These are phyloP conservation scores for Laspeyria flexula DNA, from an alignment of 2,888 invertebrate genomes.

Conservation along the genomic window DNA sequence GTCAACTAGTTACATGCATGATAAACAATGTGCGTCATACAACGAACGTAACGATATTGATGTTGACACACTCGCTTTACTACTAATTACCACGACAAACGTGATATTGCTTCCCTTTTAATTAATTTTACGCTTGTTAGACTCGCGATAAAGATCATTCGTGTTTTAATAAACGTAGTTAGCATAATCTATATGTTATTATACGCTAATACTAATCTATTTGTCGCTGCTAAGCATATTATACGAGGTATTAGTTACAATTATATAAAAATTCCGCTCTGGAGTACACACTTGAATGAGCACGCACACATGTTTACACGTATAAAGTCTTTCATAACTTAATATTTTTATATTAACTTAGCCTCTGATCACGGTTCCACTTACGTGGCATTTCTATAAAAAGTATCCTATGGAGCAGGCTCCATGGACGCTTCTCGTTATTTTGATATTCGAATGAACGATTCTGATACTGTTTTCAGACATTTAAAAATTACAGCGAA, in stretches of 20 bases:
- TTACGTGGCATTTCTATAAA: too few species aligned
- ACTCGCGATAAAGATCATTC: constrained; percentile 53
- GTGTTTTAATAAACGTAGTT: constrained; percentile 57
- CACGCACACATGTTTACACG: too few species aligned
- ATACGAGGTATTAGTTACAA: neutral
- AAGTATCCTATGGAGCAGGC: too few species aligned
- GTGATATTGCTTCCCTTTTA: constrained; percentile 55
- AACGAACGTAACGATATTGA: constrained; percentile 51
- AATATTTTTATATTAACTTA: too few species aligned
- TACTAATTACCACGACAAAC: constrained; percentile 64
- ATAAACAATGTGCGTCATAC: constrained; percentile 49
- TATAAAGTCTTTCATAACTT: too few species aligned
- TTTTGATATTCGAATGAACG: too few species aligned
- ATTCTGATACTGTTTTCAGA: too few species aligned
- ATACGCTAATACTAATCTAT: constrained; percentile 2
- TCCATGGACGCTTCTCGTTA: too few species aligned
- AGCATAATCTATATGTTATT: constrained; percentile 33
- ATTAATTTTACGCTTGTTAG: constrained; percentile 67
- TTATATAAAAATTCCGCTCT: neutral
- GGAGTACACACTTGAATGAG: too few species aligned
- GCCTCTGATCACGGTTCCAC: too few species aligned
- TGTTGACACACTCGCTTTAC: constrained; percentile 57
- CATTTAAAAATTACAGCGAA: too few species aligned
- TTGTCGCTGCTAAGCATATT: neutral
- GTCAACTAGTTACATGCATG: constrained; percentile 19